A percentile compares a stretch with the other conserved stretches of the same genome.
Evolutionary conservation across 1,140 invertebrate genomes (phyloP).

Genomic region (Sitobion miscanthi): DNA sequence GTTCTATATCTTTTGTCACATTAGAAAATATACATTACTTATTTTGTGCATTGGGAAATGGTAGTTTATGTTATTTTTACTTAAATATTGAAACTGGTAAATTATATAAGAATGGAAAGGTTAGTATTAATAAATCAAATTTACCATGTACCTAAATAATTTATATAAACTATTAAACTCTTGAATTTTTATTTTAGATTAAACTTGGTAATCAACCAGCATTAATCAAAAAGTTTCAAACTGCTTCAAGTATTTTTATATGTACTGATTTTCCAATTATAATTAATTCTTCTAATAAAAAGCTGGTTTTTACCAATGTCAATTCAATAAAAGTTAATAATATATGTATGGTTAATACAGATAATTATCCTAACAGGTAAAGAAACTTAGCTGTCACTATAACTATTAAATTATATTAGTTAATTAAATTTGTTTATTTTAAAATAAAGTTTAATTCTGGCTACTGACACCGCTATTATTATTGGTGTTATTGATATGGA

Average conservation of each 20-base stretch:
- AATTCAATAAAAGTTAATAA: slow-evolving; percentile 97
- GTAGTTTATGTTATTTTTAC: slow-evolving; percentile 95
- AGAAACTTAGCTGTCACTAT: slow-evolving; percentile 22
- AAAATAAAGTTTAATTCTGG: slow-evolving; percentile 82
- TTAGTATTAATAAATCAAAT: slow-evolving; percentile 58
- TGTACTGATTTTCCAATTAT: slow-evolving; percentile 98
- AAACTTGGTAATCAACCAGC: slow-evolving; percentile 97
- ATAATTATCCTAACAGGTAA: slow-evolving; percentile 89
- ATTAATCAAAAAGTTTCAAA: slow-evolving; percentile 87
- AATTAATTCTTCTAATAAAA: slow-evolving; percentile 98
- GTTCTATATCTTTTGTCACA: slow-evolving; percentile 91
- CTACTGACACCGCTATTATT: slow-evolving; percentile 91
- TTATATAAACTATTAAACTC: background rate
- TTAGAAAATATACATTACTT: slow-evolving; percentile 88
- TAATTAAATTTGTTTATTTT: background rate
- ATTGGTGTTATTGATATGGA: slow-evolving; percentile 99
- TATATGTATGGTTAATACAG: slow-evolving; percentile 96
- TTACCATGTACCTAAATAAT: background rate
- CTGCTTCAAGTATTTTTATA: slow-evolving; percentile 97
- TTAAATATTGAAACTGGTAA: slow-evolving; percentile 76
- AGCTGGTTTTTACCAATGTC: slow-evolving; percentile 98
- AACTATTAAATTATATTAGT: slow-evolving; percentile 25
- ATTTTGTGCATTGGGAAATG: slow-evolving; percentile 93
- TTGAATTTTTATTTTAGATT: slow-evolving; percentile 64
- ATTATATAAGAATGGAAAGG: slow-evolving; percentile 84